Conservation (phyloP, 2,888 invertebrate species). For the Barypeithes pellucidus region DNA sequence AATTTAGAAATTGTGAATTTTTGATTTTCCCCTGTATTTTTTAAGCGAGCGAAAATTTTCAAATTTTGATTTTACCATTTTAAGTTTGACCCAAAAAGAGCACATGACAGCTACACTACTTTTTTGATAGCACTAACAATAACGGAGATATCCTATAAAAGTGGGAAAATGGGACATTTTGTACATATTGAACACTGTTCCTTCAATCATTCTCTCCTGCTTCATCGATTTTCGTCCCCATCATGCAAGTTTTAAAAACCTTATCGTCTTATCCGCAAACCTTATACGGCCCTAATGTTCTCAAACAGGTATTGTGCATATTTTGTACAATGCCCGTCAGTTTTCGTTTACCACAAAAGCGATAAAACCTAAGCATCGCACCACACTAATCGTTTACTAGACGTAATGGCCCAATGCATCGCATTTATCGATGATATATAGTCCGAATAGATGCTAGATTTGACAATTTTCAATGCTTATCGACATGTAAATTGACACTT, state of each 20-base stretch:
- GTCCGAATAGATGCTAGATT: slow-evolving; percentile 36
- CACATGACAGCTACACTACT: too few relatives aligned
- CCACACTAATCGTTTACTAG: slow-evolving; percentile 36
- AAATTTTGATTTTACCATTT: too few relatives aligned
- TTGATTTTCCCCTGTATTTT: too few relatives aligned
- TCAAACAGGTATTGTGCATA: slow-evolving; percentile 23
- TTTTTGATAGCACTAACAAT: too few relatives aligned
- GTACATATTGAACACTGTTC: too few relatives aligned
- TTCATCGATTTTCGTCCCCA: too few relatives aligned
- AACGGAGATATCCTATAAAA: too few relatives aligned
- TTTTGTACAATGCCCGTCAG: slow-evolving; percentile 34
- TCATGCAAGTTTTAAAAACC: background rate
- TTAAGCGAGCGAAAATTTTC: too few relatives aligned
- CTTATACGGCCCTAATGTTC: slow-evolving; percentile 9
- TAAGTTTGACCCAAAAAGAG: too few relatives aligned
- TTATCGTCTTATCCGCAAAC: background rate
- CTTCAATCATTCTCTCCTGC: too few relatives aligned
- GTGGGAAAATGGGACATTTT: too few relatives aligned
- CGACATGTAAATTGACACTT: slow-evolving; percentile 25
- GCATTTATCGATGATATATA: slow-evolving; percentile 39
- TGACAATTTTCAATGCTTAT: slow-evolving; percentile 36
- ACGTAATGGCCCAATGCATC: slow-evolving; percentile 35
- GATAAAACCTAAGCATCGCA: slow-evolving; percentile 34
- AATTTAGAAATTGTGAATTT: too few relatives aligned
- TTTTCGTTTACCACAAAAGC: slow-evolving; percentile 20